Evolutionary conservation across 2,113 vertebrate species (phyloP).

Genomic region (Melanotaenia duboulayi): DNA sequence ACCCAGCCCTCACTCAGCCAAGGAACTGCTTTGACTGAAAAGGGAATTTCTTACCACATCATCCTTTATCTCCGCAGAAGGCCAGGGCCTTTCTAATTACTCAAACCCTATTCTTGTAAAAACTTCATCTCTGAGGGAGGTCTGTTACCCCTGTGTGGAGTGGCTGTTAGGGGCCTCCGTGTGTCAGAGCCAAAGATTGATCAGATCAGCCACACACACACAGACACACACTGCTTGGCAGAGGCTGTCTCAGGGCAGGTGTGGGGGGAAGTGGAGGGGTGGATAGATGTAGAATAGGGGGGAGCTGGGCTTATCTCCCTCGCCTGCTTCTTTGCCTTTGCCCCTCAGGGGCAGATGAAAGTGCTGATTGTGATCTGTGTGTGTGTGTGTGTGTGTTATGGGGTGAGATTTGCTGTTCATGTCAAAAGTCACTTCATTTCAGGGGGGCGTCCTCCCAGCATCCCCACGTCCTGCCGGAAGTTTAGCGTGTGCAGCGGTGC

Average conservation of each 20-base stretch:
- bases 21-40: too few species aligned
- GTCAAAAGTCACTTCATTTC: conserved; percentile 78
- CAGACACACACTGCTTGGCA: conserved; percentile 39
- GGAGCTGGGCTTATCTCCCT: conserved; percentile 58
- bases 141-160: conserved; percentile 70
- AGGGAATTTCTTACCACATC: background rate
- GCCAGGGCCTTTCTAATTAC: conserved; percentile 76
- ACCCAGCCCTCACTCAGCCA: too few species aligned
- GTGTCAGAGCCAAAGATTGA: conserved; percentile 59
- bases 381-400: conserved; percentile 34
- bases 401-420: conserved; percentile 65
- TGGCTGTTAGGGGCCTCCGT: conserved; percentile 67
- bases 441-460: conserved; percentile 42
- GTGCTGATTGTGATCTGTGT: conserved; percentile 48
- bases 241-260: conserved; percentile 38
- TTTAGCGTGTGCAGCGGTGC: conserved; percentile 50
- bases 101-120: conserved; percentile 75
- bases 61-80: conserved; percentile 57
- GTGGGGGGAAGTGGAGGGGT: conserved; percentile 32
- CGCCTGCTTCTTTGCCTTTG: conserved; percentile 50
- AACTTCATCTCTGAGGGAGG: conserved; percentile 72
- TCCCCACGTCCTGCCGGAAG: conserved; percentile 63
- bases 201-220: conserved; percentile 49
- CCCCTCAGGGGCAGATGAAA: conserved; percentile 52
- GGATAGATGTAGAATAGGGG: conserved; percentile 33